Conservation (phyloP, 2,113 vertebrate genomes). For the Callaeas wilsoni region DNA sequence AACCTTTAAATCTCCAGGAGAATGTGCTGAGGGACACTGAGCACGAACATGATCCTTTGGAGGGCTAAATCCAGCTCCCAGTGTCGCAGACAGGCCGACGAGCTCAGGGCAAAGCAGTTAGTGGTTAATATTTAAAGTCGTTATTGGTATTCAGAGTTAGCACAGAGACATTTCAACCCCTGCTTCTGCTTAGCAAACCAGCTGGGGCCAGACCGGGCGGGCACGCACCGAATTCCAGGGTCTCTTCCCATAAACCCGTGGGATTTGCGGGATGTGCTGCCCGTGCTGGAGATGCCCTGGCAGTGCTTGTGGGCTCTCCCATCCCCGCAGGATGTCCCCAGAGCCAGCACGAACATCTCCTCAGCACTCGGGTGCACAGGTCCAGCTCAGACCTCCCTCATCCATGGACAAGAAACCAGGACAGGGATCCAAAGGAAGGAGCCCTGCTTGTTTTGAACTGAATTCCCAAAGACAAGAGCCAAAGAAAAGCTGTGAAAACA, state of each 20-base stretch:
- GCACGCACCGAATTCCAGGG: neutral
- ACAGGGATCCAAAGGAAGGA: neutral
- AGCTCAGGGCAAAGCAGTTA: neutral
- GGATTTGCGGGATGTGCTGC: neutral
- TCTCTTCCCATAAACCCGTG: fast-evolving
- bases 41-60: neutral
- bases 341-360: neutral
- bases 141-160: neutral
- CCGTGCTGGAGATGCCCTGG: neutral
- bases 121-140: neutral
- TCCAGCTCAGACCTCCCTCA: neutral
- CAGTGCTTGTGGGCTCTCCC: neutral
- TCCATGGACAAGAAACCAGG: fast-evolving
- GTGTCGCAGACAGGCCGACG: neutral
- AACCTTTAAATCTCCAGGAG: constrained; percentile 42
- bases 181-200: neutral
- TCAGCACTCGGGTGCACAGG: neutral
- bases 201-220: neutral
- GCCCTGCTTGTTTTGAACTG: neutral
- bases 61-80: neutral
- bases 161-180: neutral
- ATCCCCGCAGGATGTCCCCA: neutral
- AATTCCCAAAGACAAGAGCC: neutral
- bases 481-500: neutral
- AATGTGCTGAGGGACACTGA: constrained; percentile 28